These are phyloP conservation scores for Papilio dardanus DNA, from an alignment of 1,140 invertebrate genomes.

Conservation along the genomic window DNA sequence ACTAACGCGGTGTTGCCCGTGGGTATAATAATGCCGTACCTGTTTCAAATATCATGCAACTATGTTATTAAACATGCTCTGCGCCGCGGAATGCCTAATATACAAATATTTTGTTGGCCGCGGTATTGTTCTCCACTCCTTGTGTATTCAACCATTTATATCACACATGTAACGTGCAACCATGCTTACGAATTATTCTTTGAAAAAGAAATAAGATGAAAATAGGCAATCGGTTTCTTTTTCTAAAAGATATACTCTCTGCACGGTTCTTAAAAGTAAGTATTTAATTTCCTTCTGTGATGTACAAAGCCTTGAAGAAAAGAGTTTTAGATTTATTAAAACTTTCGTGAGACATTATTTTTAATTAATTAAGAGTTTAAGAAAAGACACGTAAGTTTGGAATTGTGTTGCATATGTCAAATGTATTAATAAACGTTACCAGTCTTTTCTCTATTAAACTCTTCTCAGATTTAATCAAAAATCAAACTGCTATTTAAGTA, in stretches of 20 bases:
- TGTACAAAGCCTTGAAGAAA: too few relatives aligned
- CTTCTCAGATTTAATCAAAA: too few relatives aligned
- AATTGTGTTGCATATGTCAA: too few relatives aligned
- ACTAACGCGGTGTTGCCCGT: not conserved
- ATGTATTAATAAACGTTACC: too few relatives aligned
- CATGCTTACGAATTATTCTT: not conserved
- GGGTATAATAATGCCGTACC: conserved; percentile 18
- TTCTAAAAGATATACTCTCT: not conserved
- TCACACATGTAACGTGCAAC: not conserved
- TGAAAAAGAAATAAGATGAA: not conserved
- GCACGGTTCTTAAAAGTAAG: not conserved
- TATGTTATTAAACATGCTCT: conserved; percentile 28
- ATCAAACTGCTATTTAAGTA: too few relatives aligned
- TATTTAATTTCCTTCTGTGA: too few relatives aligned
- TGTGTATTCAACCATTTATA: conserved; percentile 4
- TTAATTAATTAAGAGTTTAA: too few relatives aligned
- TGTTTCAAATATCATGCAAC: conserved; percentile 21
- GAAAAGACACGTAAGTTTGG: too few relatives aligned
- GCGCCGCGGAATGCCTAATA: conserved; percentile 27
- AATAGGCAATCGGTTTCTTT: not conserved
- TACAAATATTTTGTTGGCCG: conserved; percentile 16
- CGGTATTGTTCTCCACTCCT: conserved; percentile 15
- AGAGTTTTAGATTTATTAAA: too few relatives aligned
- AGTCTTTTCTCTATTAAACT: too few relatives aligned
- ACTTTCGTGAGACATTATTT: too few relatives aligned